A percentile compares a stretch with the other conserved stretches of the same genome.
These are phyloP conservation scores for Monopis laevigella DNA, from an alignment of 2,888 invertebrate genomes.

Conservation along the genomic window DNA sequence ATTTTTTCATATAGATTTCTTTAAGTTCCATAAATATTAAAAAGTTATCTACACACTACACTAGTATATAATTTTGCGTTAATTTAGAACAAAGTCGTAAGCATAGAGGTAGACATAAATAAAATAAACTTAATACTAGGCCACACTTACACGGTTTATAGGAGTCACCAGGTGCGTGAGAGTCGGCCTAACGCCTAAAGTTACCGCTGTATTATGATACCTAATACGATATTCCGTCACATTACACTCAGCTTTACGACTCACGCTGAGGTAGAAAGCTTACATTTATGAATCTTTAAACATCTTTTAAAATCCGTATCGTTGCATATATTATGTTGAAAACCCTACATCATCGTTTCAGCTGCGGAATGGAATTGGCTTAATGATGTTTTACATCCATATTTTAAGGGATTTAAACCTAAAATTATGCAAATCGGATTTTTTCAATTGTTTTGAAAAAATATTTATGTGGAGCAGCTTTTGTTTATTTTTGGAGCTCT, in stretches of 20 bases:
- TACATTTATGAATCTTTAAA: slow-evolving; percentile 60
- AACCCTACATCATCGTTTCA: slow-evolving; percentile 11
- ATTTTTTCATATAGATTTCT: no score
- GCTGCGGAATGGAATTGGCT: slow-evolving; percentile 9
- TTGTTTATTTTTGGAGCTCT: no score
- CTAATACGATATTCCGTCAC: slow-evolving; percentile 47
- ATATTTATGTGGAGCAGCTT: no score
- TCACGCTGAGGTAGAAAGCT: slow-evolving; percentile 46
- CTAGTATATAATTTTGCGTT: no score
- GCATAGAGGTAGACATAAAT: slow-evolving; percentile 33
- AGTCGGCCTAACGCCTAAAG: slow-evolving; percentile 45
- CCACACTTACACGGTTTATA: slow-evolving; percentile 46
- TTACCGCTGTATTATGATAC: slow-evolving; percentile 39
- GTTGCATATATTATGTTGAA: slow-evolving; percentile 29
- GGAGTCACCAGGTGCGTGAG: slow-evolving; percentile 54
- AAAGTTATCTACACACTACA: no score
- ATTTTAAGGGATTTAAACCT: slow-evolving; percentile 7
- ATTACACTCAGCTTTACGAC: slow-evolving; percentile 58
- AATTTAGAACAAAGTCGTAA: no score
- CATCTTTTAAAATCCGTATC: slow-evolving; percentile 52
- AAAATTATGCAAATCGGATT: slow-evolving; percentile 2
- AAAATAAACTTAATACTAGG: slow-evolving; percentile 48
- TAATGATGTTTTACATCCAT: slow-evolving; percentile 10
- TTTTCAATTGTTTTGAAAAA: no score
- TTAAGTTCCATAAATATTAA: no score